A percentile compares a stretch with the other conserved stretches of the same genome.
These are phyloP conservation scores for Pogonocichla stellata DNA, from an alignment of 2,113 vertebrate genomes.

Conservation along the genomic window DNA sequence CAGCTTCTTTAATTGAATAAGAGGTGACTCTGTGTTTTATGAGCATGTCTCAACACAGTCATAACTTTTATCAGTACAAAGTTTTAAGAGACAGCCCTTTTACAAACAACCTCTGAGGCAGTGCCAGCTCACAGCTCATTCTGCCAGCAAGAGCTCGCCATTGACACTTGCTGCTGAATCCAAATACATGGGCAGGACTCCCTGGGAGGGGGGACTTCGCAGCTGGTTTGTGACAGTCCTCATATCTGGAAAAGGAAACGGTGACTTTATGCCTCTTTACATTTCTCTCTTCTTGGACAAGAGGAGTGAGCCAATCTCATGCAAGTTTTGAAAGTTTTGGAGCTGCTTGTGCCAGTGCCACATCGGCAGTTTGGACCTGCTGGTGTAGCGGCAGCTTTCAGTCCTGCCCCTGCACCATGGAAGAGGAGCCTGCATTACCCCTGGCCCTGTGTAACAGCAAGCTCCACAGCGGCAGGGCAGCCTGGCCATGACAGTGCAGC, in stretches of 20 bases:
- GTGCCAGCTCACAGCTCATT: not conserved
- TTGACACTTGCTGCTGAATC: not conserved
- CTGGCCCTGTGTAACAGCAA: rapidly evolving
- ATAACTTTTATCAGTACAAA: constrained; percentile 49
- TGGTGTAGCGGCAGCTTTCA: rapidly evolving
- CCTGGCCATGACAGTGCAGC: not conserved
- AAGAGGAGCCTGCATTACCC: not conserved
- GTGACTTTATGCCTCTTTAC: not conserved
- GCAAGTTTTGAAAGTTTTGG: not conserved
- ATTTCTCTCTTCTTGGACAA: not conserved
- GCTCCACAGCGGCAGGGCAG: not conserved
- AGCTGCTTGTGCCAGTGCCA: not conserved
- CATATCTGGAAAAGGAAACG: not conserved
- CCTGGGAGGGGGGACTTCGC: not conserved
- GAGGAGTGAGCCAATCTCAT: not conserved
- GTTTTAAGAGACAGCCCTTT: constrained; percentile 47
- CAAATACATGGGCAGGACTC: not conserved
- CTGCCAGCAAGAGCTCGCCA: not conserved
- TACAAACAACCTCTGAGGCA: constrained; percentile 2
- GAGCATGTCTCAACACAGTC: constrained; percentile 35
- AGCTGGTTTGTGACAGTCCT: not conserved
- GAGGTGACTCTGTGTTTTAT: not conserved
- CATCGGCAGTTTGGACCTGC: not conserved
- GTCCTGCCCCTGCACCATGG: not conserved
- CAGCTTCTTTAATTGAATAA: constrained; percentile 4